These are phyloP conservation scores for Oryzias javanicus DNA, from an alignment of 2,113 vertebrate species.

Conservation along the genomic window DNA sequence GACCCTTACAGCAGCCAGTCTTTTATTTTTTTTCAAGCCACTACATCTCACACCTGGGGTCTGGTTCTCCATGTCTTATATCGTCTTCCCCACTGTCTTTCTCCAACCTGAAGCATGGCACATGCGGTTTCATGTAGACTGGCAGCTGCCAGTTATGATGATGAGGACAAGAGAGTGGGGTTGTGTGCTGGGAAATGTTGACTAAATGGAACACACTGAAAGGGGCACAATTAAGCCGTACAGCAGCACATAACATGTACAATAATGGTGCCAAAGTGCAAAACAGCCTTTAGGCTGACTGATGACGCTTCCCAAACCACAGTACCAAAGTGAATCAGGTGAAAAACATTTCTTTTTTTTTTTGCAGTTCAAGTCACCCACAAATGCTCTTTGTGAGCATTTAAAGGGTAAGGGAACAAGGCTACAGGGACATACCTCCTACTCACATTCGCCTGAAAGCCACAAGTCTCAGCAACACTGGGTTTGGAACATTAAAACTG, in stretches of 20 bases:
- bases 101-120: constrained; percentile 27
- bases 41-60: not conserved
- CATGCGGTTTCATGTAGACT: constrained; percentile 48
- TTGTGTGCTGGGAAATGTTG: constrained; percentile 47
- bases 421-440: constrained; percentile 28
- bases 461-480: constrained; percentile 21
- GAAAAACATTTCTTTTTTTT: constrained; percentile 27
- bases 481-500: constrained; percentile 21
- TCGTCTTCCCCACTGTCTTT: constrained; percentile 2
- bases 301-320: constrained; percentile 44
- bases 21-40: not conserved
- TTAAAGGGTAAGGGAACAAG: constrained; percentile 21
- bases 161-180: constrained; percentile 41
- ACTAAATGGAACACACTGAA: constrained; percentile 57
- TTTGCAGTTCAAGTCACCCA: constrained; percentile 19
- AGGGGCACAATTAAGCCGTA: constrained; percentile 21
- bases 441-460: constrained; percentile 42
- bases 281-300: constrained; percentile 37
- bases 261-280: constrained; percentile 31
- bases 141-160: constrained; percentile 59
- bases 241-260: constrained; percentile 6
- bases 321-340: constrained; percentile 23
- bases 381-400: constrained; percentile 37
- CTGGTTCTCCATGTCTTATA: not conserved
- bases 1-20: too few species aligned